Base-by-base conservation (phyloP, 2,888 invertebrate genomes). In the Ornithoptera priamus region DNA sequence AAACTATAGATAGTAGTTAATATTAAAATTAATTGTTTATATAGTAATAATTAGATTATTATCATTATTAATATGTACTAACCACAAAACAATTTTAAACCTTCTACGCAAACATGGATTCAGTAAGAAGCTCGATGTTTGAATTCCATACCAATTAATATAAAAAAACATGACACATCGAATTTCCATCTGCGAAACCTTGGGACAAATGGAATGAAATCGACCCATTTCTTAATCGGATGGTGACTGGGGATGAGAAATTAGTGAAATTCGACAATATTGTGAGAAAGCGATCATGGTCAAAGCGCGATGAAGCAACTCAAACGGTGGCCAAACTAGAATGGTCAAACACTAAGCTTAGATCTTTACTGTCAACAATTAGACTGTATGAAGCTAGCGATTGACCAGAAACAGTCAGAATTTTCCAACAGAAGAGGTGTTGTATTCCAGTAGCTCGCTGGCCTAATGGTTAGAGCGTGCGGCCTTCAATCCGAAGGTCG, bases 241-340 rank as follows among this genome's bases (percentile, higher is more conserved):
- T 53, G 5, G 53, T 53, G 15, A 17, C 4, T 53, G 4, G 3
- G 53, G 8, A 57, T 57, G 57, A 57, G 57, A 57, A 57, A 57
- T 20, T 2, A 15, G 57, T 57, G 6, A 57, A 17, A 57, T 22
- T n/a, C 57, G 22, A 57, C 57, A n/a, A 8, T 22, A 22, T 57
- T n/a, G 57, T 57, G 22, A 5, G 57, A 22, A 57, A 57, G n/a
- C 57, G 2, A 57, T 22, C 57, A 20, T 20, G 5, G 57, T 57
- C n/a, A 20, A 57, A 57, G 57, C 57, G 57, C 57, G 22, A 12
- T 20, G 22, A 57, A 20, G 1, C 8, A 57, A 15, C 20, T 57
- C 57, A 57, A 57, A 57, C 22, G 22, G 57, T 57, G 57, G n/a
- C 57, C 57, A 57, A 57, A 57, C 57, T 15, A 57, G n/a, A n/a